Evolutionary conservation across 1,140 invertebrate species (phyloP).

Genomic region (Neodiprion fabricii): DNA sequence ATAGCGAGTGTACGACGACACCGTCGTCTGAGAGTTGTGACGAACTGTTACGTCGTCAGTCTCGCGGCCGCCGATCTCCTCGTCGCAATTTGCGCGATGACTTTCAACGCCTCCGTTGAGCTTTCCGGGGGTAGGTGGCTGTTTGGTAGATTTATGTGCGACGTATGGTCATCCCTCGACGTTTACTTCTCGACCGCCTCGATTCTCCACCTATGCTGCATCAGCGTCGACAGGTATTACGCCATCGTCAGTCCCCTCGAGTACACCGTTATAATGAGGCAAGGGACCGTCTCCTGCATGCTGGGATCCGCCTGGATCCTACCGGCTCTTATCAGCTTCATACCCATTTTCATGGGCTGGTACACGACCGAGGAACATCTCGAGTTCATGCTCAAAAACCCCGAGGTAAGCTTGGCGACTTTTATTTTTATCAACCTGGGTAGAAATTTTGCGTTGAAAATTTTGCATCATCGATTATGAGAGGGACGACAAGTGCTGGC

Average conservation of each 20-base stretch:
- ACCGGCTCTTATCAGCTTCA: constrained; percentile 92
- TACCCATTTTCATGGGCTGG: constrained; percentile 94
- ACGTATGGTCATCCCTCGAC: constrained; percentile 90
- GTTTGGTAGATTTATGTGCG: constrained; percentile 86
- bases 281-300: constrained; percentile 82
- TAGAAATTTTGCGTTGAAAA: no score
- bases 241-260: constrained; percentile 87
- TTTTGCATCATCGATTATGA: no score
- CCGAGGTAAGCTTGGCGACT: constrained; percentile 62
- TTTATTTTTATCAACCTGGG: no score
- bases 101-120: constrained; percentile 86
- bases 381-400: constrained; percentile 70
- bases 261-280: constrained; percentile 88
- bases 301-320: constrained; percentile 88
- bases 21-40: constrained; percentile 79
- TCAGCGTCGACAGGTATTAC: constrained; percentile 88
- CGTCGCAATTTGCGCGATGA: constrained; percentile 88
- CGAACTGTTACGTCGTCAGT: constrained; percentile 92
- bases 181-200: constrained; percentile 92
- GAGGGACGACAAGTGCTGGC: no score
- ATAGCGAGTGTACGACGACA: constrained; percentile 80
- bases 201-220: constrained; percentile 90
- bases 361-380: constrained; percentile 85
- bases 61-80: constrained; percentile 88
- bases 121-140: constrained; percentile 79